Percentiles rank a stretch among this genome's conserved stretches.
These are phyloP conservation scores for Remorina albescens DNA, from an alignment of 2,797 vertebrate genomes.

Conservation along the genomic window DNA sequence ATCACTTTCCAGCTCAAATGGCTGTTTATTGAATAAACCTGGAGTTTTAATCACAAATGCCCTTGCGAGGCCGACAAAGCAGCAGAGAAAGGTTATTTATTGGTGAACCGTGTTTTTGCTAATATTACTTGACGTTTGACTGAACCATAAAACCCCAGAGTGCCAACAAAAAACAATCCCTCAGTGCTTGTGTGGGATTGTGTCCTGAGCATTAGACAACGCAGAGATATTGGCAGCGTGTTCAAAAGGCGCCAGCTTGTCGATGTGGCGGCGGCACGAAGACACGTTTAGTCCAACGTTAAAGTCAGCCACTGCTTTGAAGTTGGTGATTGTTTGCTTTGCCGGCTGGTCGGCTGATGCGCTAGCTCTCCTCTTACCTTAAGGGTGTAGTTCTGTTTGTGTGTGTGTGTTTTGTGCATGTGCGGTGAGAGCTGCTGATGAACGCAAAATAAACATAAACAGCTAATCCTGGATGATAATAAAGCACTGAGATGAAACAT, in stretches of 20 bases:
- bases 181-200: constrained; percentile 16
- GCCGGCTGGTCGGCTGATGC: constrained; percentile 39
- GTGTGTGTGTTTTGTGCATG: background rate
- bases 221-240: constrained; percentile 20
- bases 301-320: constrained; percentile 55
- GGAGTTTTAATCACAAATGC: constrained; percentile 41
- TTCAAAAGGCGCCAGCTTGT: constrained; percentile 49
- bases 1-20: constrained; percentile 48
- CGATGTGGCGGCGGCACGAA: constrained; percentile 43
- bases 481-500: constrained; percentile 74
- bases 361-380: constrained; percentile 45
- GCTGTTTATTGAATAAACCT: constrained; percentile 51
- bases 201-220: constrained; percentile 32
- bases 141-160: constrained; percentile 53
- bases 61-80: constrained; percentile 21
- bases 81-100: constrained; percentile 52
- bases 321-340: constrained; percentile 59
- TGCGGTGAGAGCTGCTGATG: constrained; percentile 25
- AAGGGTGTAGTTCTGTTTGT: constrained; percentile 40
- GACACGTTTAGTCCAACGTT: constrained; percentile 57
- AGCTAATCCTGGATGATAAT: constrained; percentile 79
- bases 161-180: constrained; percentile 31
- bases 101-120: constrained; percentile 57
- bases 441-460: constrained; percentile 69
- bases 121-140: constrained; percentile 57